These are phyloP conservation scores for Drosophila helvetica DNA, from an alignment of 2,888 invertebrate species.

Conservation along the genomic window DNA sequence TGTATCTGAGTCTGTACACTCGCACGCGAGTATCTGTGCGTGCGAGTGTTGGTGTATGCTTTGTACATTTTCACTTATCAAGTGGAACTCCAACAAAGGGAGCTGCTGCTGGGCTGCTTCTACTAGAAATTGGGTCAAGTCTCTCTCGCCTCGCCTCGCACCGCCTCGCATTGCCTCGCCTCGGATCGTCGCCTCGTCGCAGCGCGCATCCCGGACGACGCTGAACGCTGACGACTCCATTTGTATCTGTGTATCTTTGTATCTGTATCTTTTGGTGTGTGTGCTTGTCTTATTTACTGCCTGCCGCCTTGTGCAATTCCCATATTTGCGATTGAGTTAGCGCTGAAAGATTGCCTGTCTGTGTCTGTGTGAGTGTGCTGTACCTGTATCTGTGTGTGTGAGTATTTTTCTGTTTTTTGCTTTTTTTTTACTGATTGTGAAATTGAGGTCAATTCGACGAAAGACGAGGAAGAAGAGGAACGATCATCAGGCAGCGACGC, in stretches of 20 bases:
- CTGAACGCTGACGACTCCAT: background rate
- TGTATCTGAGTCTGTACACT: background rate
- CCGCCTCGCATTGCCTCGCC: conserved; percentile 41
- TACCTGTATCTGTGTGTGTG: background rate
- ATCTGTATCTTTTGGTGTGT: background rate
- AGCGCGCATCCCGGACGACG: background rate
- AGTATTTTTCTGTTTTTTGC: background rate
- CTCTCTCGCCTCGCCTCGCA: conserved; percentile 53
- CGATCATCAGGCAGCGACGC: background rate
- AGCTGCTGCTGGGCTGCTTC: conserved; percentile 46
- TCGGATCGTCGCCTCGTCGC: conserved; percentile 29
- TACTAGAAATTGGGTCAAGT: conserved; percentile 82
- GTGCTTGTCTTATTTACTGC: conserved; percentile 57
- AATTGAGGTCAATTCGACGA: conserved; percentile 70
- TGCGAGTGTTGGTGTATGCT: conserved; percentile 22
- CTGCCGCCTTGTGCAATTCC: conserved; percentile 41
- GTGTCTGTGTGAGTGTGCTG: background rate
- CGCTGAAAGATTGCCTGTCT: conserved; percentile 6
- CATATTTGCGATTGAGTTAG: conserved; percentile 52
- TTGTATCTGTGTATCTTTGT: conserved; percentile 8
- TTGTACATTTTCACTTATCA: conserved; percentile 64
- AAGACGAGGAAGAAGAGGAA: conserved; percentile 9
- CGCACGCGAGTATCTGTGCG: conserved; percentile 9
- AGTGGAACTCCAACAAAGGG: conserved; percentile 72
- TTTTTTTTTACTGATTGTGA: conserved; percentile 44